Base-by-base conservation (phyloP, 2,797 vertebrate genomes). In the Smutsia gigantea region DNA sequence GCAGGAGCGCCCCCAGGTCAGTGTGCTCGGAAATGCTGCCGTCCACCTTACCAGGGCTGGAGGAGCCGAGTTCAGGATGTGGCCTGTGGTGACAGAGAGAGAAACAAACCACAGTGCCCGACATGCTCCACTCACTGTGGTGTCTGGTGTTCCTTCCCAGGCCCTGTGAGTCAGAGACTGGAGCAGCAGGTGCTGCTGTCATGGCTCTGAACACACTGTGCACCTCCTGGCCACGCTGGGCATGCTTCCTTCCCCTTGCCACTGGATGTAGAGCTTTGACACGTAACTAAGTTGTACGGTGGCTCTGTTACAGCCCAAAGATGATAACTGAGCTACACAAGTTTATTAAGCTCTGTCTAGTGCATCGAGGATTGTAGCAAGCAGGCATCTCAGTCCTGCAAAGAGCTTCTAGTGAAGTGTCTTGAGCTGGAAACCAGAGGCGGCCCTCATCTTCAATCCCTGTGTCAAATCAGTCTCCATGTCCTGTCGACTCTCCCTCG, bases 51-150 rank as follows among this genome's bases (percentile, higher is more conserved):
- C 46, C 10, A n/a, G 75, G 57, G 51, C 34, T 42, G 31, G 39
- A 68, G 59, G n/a, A 95, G 15, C 74, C 8, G 57, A 81, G 92
- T 46, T 90, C 57, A 87, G 93, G 63, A 34, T 72, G n/a, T 86
- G 49, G 71, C 57, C 69, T 37, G n/a, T 53, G 90, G 87, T 71
- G 83, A 90, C 49, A 21, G 61, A 94, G 34, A 74, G 37, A 18
- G 25, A 81, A 34, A 49, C 21, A 42, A 66, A 74, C 34, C 37
- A 4, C 3, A 37, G 29, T 53, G 61, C 21, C 49, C 64, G 49
- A 18, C 23, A 14, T 37, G 1, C 21, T 19, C 25, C 10, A 57
- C 27, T 42, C 46, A 3, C 23, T 0, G 0, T 8, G 8, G 8
- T 5, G 15, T 6, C 53, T 39, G 3, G 39, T 0, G 34, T 15